Percentiles rank a stretch among this genome's conserved stretches.
Evolutionary conservation across 2,797 vertebrate genomes (phyloP).

Genomic region (Acrocephalus scirpaceus): DNA sequence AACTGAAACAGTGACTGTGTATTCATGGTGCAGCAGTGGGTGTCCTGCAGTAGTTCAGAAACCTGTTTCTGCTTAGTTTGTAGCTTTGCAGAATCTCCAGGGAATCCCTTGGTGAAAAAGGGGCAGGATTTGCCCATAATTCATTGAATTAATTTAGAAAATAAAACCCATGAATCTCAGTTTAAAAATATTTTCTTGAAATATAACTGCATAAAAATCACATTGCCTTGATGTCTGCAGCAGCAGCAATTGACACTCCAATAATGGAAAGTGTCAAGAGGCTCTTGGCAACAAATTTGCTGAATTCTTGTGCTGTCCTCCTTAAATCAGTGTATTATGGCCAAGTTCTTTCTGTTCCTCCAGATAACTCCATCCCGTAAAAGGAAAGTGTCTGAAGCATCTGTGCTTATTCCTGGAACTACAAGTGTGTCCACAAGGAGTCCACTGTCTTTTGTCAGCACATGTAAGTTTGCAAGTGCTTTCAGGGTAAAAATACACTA

Average conservation of each 20-base stretch:
- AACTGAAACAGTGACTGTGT: background rate
- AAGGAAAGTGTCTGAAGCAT: constrained; percentile 89
- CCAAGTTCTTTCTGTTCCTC: constrained; percentile 27
- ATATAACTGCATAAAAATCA: background rate
- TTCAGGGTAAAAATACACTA: background rate
- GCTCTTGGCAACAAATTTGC: background rate
- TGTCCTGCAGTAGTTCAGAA: background rate
- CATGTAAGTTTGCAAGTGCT: constrained; percentile 75
- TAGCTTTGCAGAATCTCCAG: background rate
- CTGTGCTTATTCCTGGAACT: constrained; percentile 73
- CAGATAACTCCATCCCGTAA: constrained; percentile 79
- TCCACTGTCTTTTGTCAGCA: constrained; percentile 57
- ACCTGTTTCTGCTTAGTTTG: background rate
- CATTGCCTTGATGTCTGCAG: fast-evolving
- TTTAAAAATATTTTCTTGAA: background rate
- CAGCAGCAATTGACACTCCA: background rate
- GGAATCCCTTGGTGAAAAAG: background rate
- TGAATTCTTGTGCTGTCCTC: background rate
- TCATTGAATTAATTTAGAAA: background rate
- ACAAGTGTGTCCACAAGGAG: constrained; percentile 63
- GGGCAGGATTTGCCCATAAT: background rate
- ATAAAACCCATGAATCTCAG: background rate
- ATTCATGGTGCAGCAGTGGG: fast-evolving
- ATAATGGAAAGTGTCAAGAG: background rate
- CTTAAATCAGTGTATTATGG: background rate